Evolutionary conservation across 2,797 vertebrate genomes (phyloP).

Genomic region (Delichon dasypus): DNA sequence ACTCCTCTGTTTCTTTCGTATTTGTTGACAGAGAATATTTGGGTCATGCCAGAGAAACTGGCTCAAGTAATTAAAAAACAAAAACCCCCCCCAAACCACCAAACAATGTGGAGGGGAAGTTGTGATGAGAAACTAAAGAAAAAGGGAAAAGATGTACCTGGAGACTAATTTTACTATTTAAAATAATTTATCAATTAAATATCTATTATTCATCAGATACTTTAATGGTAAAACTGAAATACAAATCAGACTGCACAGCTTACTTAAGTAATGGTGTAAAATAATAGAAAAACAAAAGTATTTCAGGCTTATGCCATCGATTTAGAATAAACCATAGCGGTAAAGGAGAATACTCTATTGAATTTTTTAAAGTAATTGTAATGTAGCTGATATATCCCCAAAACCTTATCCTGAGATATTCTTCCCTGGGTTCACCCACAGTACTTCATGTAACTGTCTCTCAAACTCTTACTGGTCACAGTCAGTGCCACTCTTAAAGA

Average conservation of each 20-base stretch:
- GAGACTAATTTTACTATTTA: neutral
- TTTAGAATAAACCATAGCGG: neutral
- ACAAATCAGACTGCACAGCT: neutral
- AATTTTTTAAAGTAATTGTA: neutral
- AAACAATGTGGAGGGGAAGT: neutral
- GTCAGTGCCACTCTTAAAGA: neutral
- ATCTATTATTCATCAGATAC: neutral
- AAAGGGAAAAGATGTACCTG: neutral
- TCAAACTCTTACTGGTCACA: neutral
- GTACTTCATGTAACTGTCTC: neutral
- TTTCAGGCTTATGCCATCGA: neutral
- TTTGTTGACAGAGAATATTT: neutral
- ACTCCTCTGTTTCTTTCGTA: neutral
- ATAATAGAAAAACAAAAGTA: neutral
- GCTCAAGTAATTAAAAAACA: neutral
- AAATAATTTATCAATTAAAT: neutral
- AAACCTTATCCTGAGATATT: neutral
- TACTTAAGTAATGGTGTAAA: neutral
- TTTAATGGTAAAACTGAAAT: neutral
- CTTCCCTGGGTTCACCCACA: neutral
- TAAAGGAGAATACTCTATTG: neutral
- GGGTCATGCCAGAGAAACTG: neutral
- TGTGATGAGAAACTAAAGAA: neutral
- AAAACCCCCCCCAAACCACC: accelerated
- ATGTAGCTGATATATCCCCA: neutral